phyloP scores from a whole-genome alignment of 2,113 vertebrate species.

The Blennius ocellaris region DNA sequence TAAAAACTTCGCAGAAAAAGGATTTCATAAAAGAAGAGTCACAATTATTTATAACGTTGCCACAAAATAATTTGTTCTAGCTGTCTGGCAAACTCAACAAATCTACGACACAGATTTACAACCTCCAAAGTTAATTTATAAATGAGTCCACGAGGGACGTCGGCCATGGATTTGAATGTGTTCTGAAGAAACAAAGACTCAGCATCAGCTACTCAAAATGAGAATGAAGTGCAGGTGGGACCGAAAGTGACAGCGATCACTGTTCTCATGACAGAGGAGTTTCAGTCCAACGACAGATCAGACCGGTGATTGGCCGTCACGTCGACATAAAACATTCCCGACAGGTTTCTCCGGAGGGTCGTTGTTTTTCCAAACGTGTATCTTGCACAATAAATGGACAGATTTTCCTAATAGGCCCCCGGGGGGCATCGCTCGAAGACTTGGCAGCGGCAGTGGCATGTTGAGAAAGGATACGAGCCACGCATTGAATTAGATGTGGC shows the following conservation, averaged over 20 bases:
- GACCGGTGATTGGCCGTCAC: constrained; percentile 60
- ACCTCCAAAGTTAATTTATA: constrained; percentile 13
- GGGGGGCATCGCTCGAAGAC: constrained; percentile 40
- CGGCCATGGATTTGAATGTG: constrained; percentile 10
- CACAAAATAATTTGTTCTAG: too few relatives aligned
- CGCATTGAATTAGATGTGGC: constrained; percentile 61
- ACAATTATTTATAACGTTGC: too few relatives aligned
- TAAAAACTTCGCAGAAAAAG: too few relatives aligned
- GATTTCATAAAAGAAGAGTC: too few relatives aligned
- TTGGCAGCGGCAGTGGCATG: constrained; percentile 48
- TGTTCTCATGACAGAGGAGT: constrained; percentile 56
- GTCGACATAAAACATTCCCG: constrained; percentile 62
- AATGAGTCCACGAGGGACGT: constrained; percentile 13
- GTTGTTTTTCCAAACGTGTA: constrained; percentile 69
- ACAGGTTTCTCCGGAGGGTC: constrained; percentile 51
- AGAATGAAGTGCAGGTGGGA: constrained; percentile 48
- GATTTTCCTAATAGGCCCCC: constrained; percentile 66
- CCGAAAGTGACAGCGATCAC: constrained; percentile 29
- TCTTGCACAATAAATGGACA: constrained; percentile 69
- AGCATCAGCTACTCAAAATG: constrained; percentile 44
- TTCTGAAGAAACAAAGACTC: constrained; percentile 19
- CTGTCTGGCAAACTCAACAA: too few relatives aligned
- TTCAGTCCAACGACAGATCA: constrained; percentile 62
- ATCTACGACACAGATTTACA: not conserved
- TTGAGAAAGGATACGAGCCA: constrained; percentile 62